Base-by-base conservation (phyloP, 2,113 vertebrate genomes). In the Willisornis vidua region DNA sequence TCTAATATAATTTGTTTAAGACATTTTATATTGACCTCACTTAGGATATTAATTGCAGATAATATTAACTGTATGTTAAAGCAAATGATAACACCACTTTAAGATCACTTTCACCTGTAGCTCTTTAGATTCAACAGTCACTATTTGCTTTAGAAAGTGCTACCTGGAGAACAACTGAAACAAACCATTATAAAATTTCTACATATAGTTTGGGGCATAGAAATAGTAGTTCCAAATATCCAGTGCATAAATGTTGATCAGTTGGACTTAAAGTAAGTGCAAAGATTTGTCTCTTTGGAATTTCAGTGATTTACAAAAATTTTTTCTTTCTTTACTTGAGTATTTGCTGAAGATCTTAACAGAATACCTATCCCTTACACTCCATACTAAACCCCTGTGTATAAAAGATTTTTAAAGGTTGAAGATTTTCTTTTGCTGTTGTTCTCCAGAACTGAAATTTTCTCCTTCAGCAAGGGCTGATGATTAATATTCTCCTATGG, bases 401-500 rank as follows among this genome's bases (percentile, higher is more conserved):
- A 13, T 8, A 43, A 73, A 85, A 73, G 14, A 41, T 79, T 79
- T 90, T 87, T 49, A 75, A 88, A 75, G 28, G n/a, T 43, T 89
- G 35, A n/a, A 74, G 57, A 41, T 91, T 82, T 82, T 71, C 20
- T 74, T 80, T 92, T 71, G 41, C 66, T 76, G n/a, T 48, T 82
- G 43, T 35, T 94, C 46, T 91, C 62, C 67, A 85, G 54, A 93
- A 66, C 49, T 66, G 63, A 73, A 82, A 81, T 89, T 70, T 89
- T 91, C 70, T 85, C 46, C 14, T 95, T 95, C 49, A 46, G 62
- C 62, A 61, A 79, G 48, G 89, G 24, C 54, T 96, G 89, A 93
- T 94, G 86, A 96, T 86, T 93, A 72, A 71, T 57, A 6, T 95
- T 90, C 61, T 95, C 90, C 92, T 89, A 90, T n/a, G 33, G 93